phyloP scores from a whole-genome alignment of 2,113 vertebrate genomes.

The Glaucomys volans region DNA sequence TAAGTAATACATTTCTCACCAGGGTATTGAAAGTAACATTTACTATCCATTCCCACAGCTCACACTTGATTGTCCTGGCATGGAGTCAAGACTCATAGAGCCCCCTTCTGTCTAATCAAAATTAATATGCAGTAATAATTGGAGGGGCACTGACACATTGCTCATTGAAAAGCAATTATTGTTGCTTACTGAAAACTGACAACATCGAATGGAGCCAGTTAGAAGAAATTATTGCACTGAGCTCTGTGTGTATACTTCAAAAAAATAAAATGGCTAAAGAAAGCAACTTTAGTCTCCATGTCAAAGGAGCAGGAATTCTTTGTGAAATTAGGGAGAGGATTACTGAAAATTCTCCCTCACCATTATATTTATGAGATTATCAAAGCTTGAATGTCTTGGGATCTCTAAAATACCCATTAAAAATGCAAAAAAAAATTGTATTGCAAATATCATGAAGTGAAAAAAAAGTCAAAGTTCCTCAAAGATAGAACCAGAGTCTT shows the following conservation, averaged over 20 bases:
- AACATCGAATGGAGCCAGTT: slow-evolving; percentile 77
- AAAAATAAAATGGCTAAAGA: slow-evolving; percentile 19
- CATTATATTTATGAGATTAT: neutral
- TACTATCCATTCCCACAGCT: slow-evolving; percentile 85
- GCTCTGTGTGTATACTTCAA: slow-evolving; percentile 47
- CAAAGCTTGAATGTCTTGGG: neutral
- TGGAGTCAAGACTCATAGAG: slow-evolving; percentile 86
- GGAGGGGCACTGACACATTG: slow-evolving; percentile 78
- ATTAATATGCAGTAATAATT: slow-evolving; percentile 88
- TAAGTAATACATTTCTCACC: slow-evolving; percentile 78
- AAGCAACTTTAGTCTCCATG: slow-evolving; percentile 62
- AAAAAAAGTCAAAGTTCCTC: slow-evolving; percentile 57
- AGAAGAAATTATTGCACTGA: slow-evolving; percentile 80
- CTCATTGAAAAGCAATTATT: too few species aligned
- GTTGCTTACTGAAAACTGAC: neutral
- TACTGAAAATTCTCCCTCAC: slow-evolving; percentile 29
- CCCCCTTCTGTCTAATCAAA: slow-evolving; percentile 87
- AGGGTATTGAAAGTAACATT: slow-evolving; percentile 84
- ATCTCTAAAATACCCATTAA: neutral
- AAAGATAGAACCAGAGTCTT: neutral
- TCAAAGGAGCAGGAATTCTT: slow-evolving; percentile 56
- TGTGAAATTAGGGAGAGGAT: slow-evolving; percentile 31
- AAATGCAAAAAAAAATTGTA: neutral
- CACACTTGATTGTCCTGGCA: slow-evolving; percentile 86
- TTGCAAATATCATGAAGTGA: neutral